Evolutionary conservation across 2,113 vertebrate species (phyloP).

Genomic region (Corythornis madagascariensis): DNA sequence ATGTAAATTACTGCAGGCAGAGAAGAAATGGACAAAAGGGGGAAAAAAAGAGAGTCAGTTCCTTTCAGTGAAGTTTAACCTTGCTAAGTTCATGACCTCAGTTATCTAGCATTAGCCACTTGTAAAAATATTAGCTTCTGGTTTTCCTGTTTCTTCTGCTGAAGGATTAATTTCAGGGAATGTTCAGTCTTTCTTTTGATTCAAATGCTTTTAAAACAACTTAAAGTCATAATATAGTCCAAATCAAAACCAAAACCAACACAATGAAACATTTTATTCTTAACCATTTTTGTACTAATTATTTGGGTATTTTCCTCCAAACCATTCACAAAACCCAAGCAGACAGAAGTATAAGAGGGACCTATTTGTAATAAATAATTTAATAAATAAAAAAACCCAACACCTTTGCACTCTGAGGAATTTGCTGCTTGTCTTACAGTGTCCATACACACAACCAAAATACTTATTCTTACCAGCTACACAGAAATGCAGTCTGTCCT

Average conservation of each 20-base stretch:
- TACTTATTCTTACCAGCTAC: neutral
- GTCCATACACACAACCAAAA: neutral
- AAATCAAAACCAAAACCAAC: constrained; percentile 22
- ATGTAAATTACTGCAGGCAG: neutral
- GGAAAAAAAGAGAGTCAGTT: neutral
- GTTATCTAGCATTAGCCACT: constrained; percentile 73
- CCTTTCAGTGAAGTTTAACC: constrained; percentile 16
- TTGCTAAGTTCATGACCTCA: constrained; percentile 61
- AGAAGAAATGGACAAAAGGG: neutral
- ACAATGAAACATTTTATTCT: neutral
- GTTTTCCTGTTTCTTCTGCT: constrained; percentile 68
- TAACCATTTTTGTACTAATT: neutral
- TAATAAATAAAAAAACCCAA: neutral
- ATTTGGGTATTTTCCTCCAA: neutral
- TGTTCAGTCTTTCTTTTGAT: constrained; percentile 50
- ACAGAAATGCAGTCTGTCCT: neutral
- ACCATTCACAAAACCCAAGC: neutral
- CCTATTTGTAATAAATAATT: neutral
- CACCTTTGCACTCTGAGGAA: neutral
- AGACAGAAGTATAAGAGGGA: neutral
- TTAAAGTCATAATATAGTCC: neutral
- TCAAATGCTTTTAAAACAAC: constrained; percentile 49
- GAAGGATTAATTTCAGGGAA: constrained; percentile 65
- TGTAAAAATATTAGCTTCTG: constrained; percentile 75
- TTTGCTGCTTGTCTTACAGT: neutral